Evolutionary conservation across 2,888 invertebrate genomes (phyloP), one percentile per base, ranked within the genome.

Genomic region (Tipula confusa): DNA sequence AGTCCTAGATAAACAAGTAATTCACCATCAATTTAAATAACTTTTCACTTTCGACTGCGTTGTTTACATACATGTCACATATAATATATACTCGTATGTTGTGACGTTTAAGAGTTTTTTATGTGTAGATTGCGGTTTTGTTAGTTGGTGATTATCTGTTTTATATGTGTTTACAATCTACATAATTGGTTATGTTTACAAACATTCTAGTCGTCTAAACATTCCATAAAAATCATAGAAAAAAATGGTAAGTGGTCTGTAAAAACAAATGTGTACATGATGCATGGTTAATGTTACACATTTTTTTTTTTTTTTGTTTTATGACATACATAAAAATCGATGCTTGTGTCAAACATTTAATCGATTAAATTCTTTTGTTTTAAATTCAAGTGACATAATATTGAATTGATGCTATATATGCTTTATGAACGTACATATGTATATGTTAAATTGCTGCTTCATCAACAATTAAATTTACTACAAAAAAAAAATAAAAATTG

Each of bases 1-100:
- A 18, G 64, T 64, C 64, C 64, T 64, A 64, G 64, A 24, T 64
- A 64, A 64, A 64, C 64, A 64, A 64, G 64, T 24, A 64, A 64
- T 24, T 64, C 64, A 9, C 11, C 7, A 64, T 11, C 64, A 64
- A 11, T 64, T 64, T 64, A 64, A 64, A 48, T 48, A 15, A 48
- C 48, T 48, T 48, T 48, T 18, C 18, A 24, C 64, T n/a, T n/a
- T 64, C 24, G 64, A 64, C 64, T 64, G 24, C 24, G 1, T 24
- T 64, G 64, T 64, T 24, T 64, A 64, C 64, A 64, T 24, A 64
- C 15, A 13, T 1, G 38, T 43, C n/a, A 64, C 24, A 64, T 64
- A 64, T 64, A 2, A n/a, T 64, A 64, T 43, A 5, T 43, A 43
- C 43, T 15, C 15, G 15, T 64, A 64, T 64, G n/a, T n/a, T n/a